Evolutionary conservation across 2,797 vertebrate species (phyloP).

Genomic region (Danionella dracula): DNA sequence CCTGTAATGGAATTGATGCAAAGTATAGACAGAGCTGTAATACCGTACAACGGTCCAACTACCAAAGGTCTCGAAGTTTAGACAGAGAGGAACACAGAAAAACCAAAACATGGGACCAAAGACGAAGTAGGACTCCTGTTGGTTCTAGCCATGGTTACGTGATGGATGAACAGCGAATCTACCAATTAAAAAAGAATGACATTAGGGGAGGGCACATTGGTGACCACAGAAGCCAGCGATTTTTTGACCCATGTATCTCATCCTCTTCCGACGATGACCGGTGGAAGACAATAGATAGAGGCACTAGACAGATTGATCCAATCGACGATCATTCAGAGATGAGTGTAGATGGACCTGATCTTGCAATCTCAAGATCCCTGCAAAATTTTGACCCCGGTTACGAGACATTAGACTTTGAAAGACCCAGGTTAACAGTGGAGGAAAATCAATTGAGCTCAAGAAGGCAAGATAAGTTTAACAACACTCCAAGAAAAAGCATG

Average conservation of each 20-base stretch:
- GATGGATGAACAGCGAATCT: conserved; percentile 9
- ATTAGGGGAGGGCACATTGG: conserved; percentile 50
- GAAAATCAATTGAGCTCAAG: not conserved
- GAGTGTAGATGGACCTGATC: conserved; percentile 81
- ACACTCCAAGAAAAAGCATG: conserved; percentile 12
- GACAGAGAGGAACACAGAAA: conserved; percentile 31
- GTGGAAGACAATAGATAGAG: not conserved
- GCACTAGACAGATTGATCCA: conserved; percentile 7
- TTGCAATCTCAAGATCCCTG: conserved; percentile 45
- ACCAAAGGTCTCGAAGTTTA: conserved; percentile 38
- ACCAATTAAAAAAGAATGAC: conserved; percentile 2
- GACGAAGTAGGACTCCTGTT: conserved; percentile 35
- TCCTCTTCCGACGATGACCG: conserved; percentile 1
- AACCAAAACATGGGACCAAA: conserved; percentile 27
- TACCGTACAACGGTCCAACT: conserved; percentile 17
- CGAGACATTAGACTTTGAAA: conserved; percentile 14
- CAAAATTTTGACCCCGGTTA: conserved; percentile 9
- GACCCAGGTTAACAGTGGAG: conserved; percentile 28
- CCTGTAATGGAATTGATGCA: conserved; percentile 1
- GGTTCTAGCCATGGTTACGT: conserved; percentile 39
- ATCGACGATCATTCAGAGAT: conserved; percentile 74
- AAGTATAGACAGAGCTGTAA: conserved; percentile 8
- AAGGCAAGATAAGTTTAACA: conserved; percentile 13
- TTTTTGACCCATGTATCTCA: not conserved
- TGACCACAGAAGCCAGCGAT: conserved; percentile 38